Percentiles rank a stretch among this genome's conserved stretches.
phyloP scores from a whole-genome alignment of 2,888 invertebrate genomes.

The Falcaria lacertinaria region DNA sequence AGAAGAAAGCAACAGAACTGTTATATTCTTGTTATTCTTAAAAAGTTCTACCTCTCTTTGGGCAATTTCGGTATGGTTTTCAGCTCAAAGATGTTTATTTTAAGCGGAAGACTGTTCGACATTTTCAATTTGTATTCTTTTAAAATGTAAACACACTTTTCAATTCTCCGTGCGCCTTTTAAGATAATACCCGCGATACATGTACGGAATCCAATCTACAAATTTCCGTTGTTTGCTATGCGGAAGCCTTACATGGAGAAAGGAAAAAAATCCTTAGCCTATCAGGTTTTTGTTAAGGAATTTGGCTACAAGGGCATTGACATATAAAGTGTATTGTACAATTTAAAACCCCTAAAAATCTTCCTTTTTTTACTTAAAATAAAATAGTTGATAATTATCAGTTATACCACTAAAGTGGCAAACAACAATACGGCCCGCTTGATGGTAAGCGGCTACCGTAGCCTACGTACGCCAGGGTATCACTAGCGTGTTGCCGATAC shows the following conservation, averaged over 20 bases:
- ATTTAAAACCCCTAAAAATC: slow-evolving; percentile 1
- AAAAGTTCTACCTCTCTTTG: no score
- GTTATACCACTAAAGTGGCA: no score
- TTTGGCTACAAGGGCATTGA: not conserved
- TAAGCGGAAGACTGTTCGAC: not conserved
- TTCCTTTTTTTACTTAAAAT: no score
- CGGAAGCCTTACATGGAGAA: not conserved
- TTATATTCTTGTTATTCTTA: no score
- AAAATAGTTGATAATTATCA: no score
- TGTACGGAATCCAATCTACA: not conserved
- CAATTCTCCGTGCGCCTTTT: not conserved
- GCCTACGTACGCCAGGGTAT: no score
- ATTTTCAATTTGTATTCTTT: not conserved
- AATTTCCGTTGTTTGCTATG: not conserved
- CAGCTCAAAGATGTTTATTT: no score
- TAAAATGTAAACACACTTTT: not conserved
- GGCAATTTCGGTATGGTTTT: no score
- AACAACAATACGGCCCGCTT: no score
- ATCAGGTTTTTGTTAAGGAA: not conserved
- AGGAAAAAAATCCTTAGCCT: not conserved
- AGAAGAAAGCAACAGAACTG: no score
- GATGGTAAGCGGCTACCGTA: no score
- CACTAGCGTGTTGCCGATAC: no score
- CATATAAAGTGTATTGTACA: not conserved
- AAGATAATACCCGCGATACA: not conserved